These are phyloP conservation scores for Bufo bufo DNA, from an alignment of 2,113 vertebrate genomes.

Conservation along the genomic window DNA sequence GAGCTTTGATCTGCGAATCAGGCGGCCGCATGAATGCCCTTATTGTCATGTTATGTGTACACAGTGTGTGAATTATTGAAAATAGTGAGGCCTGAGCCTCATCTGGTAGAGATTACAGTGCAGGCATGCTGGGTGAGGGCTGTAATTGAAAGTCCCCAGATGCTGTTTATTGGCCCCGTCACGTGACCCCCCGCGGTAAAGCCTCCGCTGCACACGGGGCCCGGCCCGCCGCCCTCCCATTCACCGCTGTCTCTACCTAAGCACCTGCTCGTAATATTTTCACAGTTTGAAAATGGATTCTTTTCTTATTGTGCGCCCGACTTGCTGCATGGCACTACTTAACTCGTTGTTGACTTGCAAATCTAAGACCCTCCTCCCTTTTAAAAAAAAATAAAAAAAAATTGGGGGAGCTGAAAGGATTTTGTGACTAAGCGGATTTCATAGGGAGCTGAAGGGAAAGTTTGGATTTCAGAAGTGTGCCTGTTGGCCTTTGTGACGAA, in stretches of 20 bases:
- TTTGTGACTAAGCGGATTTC: constrained; percentile 61
- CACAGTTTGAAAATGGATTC: neutral
- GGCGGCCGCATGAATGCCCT: constrained; percentile 94
- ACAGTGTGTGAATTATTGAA: constrained; percentile 96
- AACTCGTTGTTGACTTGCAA: constrained; percentile 75
- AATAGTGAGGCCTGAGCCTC: constrained; percentile 87
- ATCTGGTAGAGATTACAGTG: constrained; percentile 92
- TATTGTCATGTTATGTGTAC: constrained; percentile 97
- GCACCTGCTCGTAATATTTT: constrained; percentile 29
- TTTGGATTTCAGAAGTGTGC: neutral
- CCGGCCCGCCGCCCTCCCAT: constrained; percentile 36
- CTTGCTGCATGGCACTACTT: constrained; percentile 76
- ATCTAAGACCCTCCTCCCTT: constrained; percentile 41
- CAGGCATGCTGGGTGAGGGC: constrained; percentile 81
- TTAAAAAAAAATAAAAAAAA: neutral
- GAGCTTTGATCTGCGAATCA: constrained; percentile 95
- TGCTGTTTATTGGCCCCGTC: constrained; percentile 86
- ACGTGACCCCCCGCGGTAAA: constrained; percentile 78
- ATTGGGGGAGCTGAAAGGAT: constrained; percentile 63
- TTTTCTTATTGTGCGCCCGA: constrained; percentile 63
- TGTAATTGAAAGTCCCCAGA: constrained; percentile 87
- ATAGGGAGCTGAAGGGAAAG: neutral
- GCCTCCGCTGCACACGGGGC: constrained; percentile 76
- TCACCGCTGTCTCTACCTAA: neutral
- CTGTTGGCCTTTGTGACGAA: neutral